These are phyloP conservation scores for Arizona elegans DNA, from an alignment of 2,113 vertebrate genomes.

Conservation along the genomic window DNA sequence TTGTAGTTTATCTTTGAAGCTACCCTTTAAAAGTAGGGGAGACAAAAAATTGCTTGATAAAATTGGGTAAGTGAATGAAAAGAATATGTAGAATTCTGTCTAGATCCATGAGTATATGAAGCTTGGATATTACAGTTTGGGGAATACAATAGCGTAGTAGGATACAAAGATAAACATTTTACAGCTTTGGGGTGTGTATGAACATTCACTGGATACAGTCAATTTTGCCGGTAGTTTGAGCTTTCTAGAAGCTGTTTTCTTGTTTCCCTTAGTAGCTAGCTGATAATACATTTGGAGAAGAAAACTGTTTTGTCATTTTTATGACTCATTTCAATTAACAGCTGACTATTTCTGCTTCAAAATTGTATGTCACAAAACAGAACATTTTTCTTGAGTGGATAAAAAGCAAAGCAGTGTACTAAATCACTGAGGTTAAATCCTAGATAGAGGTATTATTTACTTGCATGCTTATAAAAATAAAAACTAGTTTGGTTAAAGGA, in stretches of 20 bases:
- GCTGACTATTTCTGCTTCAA: slow-evolving; percentile 5
- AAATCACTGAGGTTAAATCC: neutral
- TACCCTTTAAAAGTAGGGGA: neutral
- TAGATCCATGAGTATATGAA: neutral
- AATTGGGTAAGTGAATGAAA: neutral
- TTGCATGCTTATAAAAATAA: neutral
- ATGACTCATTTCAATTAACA: slow-evolving; percentile 7
- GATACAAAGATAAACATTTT: neutral
- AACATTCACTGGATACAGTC: neutral
- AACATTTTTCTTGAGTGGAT: neutral
- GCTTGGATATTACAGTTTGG: neutral
- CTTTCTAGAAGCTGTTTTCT: neutral
- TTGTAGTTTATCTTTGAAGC: neutral
- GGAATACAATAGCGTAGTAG: neutral
- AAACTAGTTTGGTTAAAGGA: neutral
- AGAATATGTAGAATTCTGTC: neutral
- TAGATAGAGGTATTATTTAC: neutral
- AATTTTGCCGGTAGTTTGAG: neutral
- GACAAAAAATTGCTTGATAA: neutral
- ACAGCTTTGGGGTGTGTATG: neutral
- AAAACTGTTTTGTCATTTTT: neutral
- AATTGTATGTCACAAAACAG: neutral
- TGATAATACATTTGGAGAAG: slow-evolving; percentile 3
- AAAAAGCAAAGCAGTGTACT: neutral
- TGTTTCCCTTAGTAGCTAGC: neutral